Evolutionary conservation across 92 coral and sea anemone genomes (phyloP).

Genomic region (Phenganax marumi): DNA sequence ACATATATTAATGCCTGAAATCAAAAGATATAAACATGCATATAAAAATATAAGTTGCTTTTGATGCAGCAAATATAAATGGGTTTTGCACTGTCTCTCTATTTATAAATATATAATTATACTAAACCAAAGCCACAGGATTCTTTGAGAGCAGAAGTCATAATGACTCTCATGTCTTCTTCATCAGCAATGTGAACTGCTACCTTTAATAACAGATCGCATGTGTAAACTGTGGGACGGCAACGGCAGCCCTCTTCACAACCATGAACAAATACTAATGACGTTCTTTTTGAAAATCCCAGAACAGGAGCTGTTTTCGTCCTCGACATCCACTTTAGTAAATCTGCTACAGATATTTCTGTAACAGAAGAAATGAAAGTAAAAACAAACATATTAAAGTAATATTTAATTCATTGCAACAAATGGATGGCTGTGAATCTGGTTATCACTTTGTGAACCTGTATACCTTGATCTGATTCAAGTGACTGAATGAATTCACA

Average conservation of each 20-base stretch:
- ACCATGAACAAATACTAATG: constrained; percentile 35
- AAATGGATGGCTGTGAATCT: too few relatives aligned
- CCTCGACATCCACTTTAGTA: too few relatives aligned
- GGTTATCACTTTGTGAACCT: too few relatives aligned
- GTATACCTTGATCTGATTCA: background rate
- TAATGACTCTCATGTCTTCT: constrained; percentile 39
- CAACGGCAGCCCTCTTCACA: constrained; percentile 41
- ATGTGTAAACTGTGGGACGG: constrained; percentile 36
- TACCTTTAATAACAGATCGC: constrained; percentile 37
- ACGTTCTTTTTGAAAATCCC: constrained; percentile 26
- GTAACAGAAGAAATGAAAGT: too few relatives aligned
- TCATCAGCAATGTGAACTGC: constrained; percentile 37
- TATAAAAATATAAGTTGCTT: too few relatives aligned
- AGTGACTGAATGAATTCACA: constrained; percentile 11
- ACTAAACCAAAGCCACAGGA: constrained; percentile 37
- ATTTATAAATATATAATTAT: constrained; percentile 6
- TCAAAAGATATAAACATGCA: too few relatives aligned
- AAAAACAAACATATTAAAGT: too few relatives aligned
- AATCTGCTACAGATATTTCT: too few relatives aligned
- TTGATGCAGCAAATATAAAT: too few relatives aligned
- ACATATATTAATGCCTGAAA: too few relatives aligned
- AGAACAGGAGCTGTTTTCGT: constrained; percentile 7
- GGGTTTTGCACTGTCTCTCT: too few relatives aligned
- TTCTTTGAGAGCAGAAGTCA: constrained; percentile 45
- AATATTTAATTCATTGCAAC: too few relatives aligned